Evolutionary conservation across 2,888 invertebrate genomes (phyloP), one percentile per base, ranked within the genome.

Genomic region (Epinotia bilunana): DNA sequence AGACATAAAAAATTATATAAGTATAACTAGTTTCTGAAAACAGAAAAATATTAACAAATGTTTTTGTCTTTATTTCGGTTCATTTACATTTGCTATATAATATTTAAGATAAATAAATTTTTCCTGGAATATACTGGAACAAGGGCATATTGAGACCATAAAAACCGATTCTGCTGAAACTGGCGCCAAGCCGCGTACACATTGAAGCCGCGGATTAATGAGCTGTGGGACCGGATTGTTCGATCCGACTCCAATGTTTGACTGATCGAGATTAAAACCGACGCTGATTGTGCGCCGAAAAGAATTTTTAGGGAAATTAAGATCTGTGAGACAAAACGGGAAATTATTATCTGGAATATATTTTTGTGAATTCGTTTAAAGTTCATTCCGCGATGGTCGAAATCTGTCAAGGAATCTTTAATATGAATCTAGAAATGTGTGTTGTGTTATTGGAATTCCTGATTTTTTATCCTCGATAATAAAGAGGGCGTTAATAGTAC

Each of bases 121-220:
- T n/a, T n/a, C n/a, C n/a, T n/a, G n/a, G n/a, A n/a, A n/a, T n/a
- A n/a, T n/a, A n/a, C n/a, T n/a, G n/a, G n/a, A n/a, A n/a, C n/a
- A n/a, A n/a, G n/a, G n/a, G n/a, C n/a, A n/a, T n/a, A n/a, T n/a
- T n/a, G n/a, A n/a, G n/a, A n/a, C n/a, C n/a, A n/a, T n/a, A n/a
- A n/a, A n/a, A n/a, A n/a, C n/a, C n/a, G 23, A 28, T 11, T 11
- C 28, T 63, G 72, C 72, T 64, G 7, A 13, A 5, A 43, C 39
- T 64, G 18, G n/a, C 18, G 12, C 46, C 72, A 73, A 77, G 71
- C 74, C 69, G 77, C 58, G 68, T 78, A 71, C 73, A 74, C 76
- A 79, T 79, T 78, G 79, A 82, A 82, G 83, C 79, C 70, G 63
- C 63, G 79, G 74, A 81, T 79, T 82, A 81, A 83, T 81, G 83